phyloP scores from a whole-genome alignment of 1,140 invertebrate genomes.

The Helicorthomorpha holstii region DNA sequence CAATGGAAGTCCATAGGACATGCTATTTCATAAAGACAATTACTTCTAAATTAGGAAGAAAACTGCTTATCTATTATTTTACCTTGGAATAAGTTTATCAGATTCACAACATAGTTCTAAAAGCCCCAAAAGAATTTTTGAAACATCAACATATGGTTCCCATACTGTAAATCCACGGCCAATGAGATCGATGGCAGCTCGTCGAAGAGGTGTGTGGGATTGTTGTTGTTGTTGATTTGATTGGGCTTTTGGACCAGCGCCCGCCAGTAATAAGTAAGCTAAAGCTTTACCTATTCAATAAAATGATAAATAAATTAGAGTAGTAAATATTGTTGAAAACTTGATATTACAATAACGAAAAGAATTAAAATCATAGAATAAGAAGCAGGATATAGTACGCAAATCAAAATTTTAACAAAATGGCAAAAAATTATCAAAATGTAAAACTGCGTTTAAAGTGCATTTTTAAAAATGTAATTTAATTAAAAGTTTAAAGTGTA shows the following conservation, averaged over 20 bases:
- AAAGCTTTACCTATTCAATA: slow-evolving; percentile 76
- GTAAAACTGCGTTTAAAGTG: no score
- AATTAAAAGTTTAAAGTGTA: no score
- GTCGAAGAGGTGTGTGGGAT: slow-evolving; percentile 67
- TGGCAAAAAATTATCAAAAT: no score
- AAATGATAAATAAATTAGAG: slow-evolving; percentile 12
- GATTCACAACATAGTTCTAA: slow-evolving; percentile 88
- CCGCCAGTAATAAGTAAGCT: slow-evolving; percentile 79
- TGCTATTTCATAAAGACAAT: slow-evolving; percentile 33
- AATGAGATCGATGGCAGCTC: slow-evolving; percentile 86
- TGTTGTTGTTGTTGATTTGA: slow-evolving; percentile 60
- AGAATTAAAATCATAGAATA: no score
- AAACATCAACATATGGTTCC: slow-evolving; percentile 96
- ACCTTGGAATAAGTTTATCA: slow-evolving; percentile 71
- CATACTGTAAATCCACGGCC: slow-evolving; percentile 93
- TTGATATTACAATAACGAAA: neutral
- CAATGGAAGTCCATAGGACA: slow-evolving; percentile 85
- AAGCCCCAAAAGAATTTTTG: slow-evolving; percentile 73
- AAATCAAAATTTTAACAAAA: no score
- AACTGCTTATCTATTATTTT: slow-evolving; percentile 9
- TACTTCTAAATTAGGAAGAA: neutral
- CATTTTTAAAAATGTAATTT: neutral
- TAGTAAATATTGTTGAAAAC: neutral
- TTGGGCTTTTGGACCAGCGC: slow-evolving; percentile 50
- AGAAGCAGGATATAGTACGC: no score